Base-by-base conservation (phyloP, 2,113 vertebrate species). In the Heterotis niloticus region DNA sequence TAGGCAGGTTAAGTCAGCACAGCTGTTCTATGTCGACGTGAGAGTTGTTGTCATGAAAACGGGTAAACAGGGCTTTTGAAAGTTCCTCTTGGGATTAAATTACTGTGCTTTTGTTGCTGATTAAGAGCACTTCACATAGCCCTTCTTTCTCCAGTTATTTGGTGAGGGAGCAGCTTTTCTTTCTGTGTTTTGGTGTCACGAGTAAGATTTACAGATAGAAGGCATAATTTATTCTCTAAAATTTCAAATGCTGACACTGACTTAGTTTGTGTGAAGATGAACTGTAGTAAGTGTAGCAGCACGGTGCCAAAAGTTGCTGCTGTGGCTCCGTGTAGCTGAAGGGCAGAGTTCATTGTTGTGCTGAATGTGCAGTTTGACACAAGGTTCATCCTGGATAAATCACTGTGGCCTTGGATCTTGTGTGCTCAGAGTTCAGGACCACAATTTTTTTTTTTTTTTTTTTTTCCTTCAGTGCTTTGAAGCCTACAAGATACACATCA, bases 31-130 rank as follows among this genome's bases (percentile, higher is more conserved):
- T 23, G 74, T 74, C 24, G 17, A 10, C 54, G 24, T 57, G 54
- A 57, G 71, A 57, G 24, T 10, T 16, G 52, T 59, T 16, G 52
- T 73, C 54, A 5, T 59, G 14, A 59, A 74, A 74, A 24, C 71
- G 52, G 52, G 54, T 74, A 74, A 74, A 74, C 71, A 74, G 10
- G 17, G 52, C 28, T 54, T 57, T 74, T 59, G 71, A 74, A 10
- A 54, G 12, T 74, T 74, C 23, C 20, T 26, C 71, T 73, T 54
- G 26, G 71, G 71, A 54, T 54, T 57, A 18, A 16, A 73, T 59
- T 59, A 20, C 51, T 24, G 9, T 56, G 71, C 71, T 59, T 73
- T 73, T 54, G 56, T 57, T 73, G 71, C n/a, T 56, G 56, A 56
- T 73, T 51, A 59, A 73, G 71, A 57, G 51, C 16, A 23, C 71